These are phyloP conservation scores for Polietes domitor DNA, from an alignment of 2,888 invertebrate species.

Conservation along the genomic window DNA sequence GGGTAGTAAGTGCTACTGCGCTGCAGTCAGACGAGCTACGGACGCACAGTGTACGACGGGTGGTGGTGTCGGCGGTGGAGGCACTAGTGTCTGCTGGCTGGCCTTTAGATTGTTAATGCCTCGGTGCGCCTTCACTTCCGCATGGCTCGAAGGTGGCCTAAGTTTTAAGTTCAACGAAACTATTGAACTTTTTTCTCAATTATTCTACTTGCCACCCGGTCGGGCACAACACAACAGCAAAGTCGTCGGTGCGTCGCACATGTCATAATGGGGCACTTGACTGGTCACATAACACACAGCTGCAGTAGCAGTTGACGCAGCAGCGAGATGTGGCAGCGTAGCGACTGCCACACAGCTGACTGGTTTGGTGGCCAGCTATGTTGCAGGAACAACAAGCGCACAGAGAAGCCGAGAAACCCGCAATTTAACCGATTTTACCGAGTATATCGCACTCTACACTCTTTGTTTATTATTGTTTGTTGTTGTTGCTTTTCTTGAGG, in stretches of 20 bases:
- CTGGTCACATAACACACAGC: conserved; percentile 50
- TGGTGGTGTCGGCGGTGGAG: too few relatives aligned
- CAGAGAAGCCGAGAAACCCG: conserved; percentile 41
- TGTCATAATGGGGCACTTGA: conserved; percentile 49
- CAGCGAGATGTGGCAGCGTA: background rate
- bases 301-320: conserved; percentile 23
- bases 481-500: conserved; percentile 21
- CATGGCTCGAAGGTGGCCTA: background rate
- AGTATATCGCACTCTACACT: conserved; percentile 60
- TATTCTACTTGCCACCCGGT: background rate
- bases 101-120: background rate
- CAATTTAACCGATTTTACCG: conserved; percentile 64
- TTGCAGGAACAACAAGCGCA: background rate
- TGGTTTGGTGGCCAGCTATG: background rate
- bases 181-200: conserved; percentile 48
- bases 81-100: background rate
- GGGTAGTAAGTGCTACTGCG: too few relatives aligned
- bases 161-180: conserved; percentile 50
- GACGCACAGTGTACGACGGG: too few relatives aligned
- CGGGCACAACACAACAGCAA: background rate
- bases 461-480: conserved; percentile 59
- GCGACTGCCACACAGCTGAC: too few relatives aligned
- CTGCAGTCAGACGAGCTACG: too few relatives aligned
- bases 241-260: background rate
- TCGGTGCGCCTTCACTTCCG: background rate